phyloP scores from a whole-genome alignment of 2,888 invertebrate species.

The Orthosia cruda region DNA sequence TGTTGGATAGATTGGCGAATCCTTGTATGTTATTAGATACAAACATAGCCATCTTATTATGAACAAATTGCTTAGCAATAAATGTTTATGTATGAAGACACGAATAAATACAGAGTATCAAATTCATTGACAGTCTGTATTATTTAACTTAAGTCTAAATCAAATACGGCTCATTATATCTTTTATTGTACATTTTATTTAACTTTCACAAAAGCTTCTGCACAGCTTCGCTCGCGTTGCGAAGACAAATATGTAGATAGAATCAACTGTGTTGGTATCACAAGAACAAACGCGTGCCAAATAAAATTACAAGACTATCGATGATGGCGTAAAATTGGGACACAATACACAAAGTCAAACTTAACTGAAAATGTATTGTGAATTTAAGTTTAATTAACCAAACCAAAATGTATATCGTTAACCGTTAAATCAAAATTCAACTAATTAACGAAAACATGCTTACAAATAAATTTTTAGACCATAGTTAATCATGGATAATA shows the following conservation, averaged over 20 bases:
- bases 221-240: not conserved
- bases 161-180: not conserved
- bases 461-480: not conserved
- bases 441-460: not conserved
- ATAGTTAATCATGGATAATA: not conserved
- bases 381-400: not conserved
- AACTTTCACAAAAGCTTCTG: not conserved
- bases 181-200: not conserved
- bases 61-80: conserved; percentile 40
- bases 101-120: too few relatives aligned
- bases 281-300: conserved; percentile 6
- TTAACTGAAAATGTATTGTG: not conserved
- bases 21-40: conserved; percentile 24
- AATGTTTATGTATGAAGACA: conserved; percentile 4
- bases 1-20: conserved; percentile 11
- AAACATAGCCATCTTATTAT: not conserved
- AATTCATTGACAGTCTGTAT: too few relatives aligned
- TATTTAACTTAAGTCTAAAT: too few relatives aligned
- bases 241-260: not conserved
- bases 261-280: not conserved
- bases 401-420: not conserved
- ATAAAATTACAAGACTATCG: not conserved
- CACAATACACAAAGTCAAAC: not conserved
- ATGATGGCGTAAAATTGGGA: not conserved
- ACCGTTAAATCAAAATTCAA: conserved; percentile 5